Base-by-base conservation (phyloP, 2,888 invertebrate genomes). In the Drosophila quinaria region DNA sequence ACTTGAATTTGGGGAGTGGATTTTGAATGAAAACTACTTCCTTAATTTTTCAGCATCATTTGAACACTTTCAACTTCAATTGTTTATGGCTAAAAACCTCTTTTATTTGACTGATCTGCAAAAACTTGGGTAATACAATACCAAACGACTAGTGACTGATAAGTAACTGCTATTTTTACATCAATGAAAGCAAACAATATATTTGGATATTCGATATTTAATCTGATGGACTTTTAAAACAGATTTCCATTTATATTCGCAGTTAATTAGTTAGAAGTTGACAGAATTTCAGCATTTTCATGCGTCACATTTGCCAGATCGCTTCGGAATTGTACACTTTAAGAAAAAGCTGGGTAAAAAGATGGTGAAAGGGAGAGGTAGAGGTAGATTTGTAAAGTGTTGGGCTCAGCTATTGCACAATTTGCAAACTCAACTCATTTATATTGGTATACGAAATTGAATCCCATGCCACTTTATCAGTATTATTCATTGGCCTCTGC, bases 401-500 rank as follows among this genome's bases (percentile, higher is more conserved):
- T 42, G 42, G 19, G 42, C 42, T 11, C 19, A 42, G 42, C 42
- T 11, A 42, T 42, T 19, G 54, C 46, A 37, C 50, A 65, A 64
- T 52, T 65, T 58, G 65, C 52, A 41, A 71, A 44, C 52, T 58
- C 62, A 69, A 50, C 63, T 70, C 52, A 71, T 77, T 77, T 76
- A 17, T 49, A 56, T 63, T 58, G 58, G 39, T 44, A 49, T 66
- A 60, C 49, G 78, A 68, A 76, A 76, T 68, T 73, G 74, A 78
- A 74, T 68, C 60, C 46, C 44, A 44, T 52, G 51, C 66, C 33
- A 39, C 42, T 74, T 78, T 73, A 75, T 79, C 64, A 65, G 79
- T 74, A 69, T 69, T 79, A 74, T 69, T 74, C 76, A 78, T 62
- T 56, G 15, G 33, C n/a, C 42, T 72, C 19, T 63, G 70, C 47